Conservation (phyloP, 2,888 invertebrate genomes). For the Horisme vitalbata region DNA sequence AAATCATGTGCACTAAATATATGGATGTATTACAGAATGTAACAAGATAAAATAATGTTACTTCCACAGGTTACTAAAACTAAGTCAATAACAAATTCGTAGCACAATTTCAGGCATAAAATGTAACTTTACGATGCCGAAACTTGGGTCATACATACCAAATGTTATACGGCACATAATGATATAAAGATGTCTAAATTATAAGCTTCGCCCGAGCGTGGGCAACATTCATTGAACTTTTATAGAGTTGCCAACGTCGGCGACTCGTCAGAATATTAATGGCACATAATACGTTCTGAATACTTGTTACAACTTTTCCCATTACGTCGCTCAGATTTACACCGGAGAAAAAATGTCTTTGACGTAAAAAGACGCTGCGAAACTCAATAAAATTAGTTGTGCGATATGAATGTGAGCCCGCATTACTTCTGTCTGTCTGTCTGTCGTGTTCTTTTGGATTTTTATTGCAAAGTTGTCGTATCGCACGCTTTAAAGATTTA, state of each 20-base stretch:
- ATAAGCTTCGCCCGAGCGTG: slow-evolving; percentile 42
- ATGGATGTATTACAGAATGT: no score
- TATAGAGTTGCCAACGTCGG: slow-evolving; percentile 62
- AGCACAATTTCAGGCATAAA: slow-evolving; percentile 25
- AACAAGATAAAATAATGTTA: slow-evolving; percentile 2
- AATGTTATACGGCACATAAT: slow-evolving; percentile 25
- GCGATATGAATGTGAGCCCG: slow-evolving; percentile 45
- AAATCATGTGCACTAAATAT: no score
- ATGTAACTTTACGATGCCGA: slow-evolving; percentile 28
- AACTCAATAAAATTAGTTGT: slow-evolving; percentile 61
- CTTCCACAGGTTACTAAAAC: not conserved
- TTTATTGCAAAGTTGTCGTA: slow-evolving; percentile 31
- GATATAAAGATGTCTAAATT: slow-evolving; percentile 46
- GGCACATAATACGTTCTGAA: slow-evolving; percentile 75
- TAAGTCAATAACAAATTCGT: slow-evolving; percentile 17
- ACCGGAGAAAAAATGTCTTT: slow-evolving; percentile 66
- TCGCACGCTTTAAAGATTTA: slow-evolving; percentile 28
- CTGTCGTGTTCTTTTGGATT: slow-evolving; percentile 32
- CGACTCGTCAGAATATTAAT: slow-evolving; percentile 78
- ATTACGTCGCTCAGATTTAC: slow-evolving; percentile 73
- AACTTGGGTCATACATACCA: slow-evolving; percentile 29
- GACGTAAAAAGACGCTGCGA: slow-evolving; percentile 53
- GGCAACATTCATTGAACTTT: slow-evolving; percentile 67
- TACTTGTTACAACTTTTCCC: slow-evolving; percentile 82
- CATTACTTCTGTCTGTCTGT: slow-evolving; percentile 29